Conservation (phyloP, 1,140 invertebrate species). For the Aphelenchoides avenae region DNA sequence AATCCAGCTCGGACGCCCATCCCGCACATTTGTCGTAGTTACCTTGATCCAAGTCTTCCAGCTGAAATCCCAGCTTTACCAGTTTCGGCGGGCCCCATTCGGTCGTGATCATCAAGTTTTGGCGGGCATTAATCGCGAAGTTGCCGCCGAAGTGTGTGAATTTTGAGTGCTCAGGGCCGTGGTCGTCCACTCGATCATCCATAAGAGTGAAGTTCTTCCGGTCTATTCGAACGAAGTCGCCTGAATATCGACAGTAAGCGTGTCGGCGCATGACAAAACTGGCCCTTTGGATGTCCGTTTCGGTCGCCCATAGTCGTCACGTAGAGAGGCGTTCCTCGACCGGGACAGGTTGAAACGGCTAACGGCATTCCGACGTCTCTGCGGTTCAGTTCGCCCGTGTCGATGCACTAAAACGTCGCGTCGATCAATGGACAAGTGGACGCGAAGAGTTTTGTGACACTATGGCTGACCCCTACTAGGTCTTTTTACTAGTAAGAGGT, state of each 20-base stretch:
- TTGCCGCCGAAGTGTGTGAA: constrained; percentile 54
- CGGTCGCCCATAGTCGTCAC: constrained; percentile 26
- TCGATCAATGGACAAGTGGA: too few species aligned
- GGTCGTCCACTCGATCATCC: constrained; percentile 8
- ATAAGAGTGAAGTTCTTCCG: constrained; percentile 20
- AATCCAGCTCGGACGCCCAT: not conserved
- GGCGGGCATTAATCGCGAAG: constrained; percentile 87
- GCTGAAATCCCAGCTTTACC: too few species aligned
- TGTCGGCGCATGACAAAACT: constrained; percentile 7
- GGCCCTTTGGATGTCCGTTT: constrained; percentile 29
- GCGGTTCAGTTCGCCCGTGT: constrained; percentile 10
- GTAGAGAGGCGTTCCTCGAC: constrained; percentile 11
- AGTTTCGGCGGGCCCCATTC: constrained; percentile 83
- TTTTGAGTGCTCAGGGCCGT: constrained; percentile 6
- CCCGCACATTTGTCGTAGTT: not conserved
- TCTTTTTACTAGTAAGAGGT: too few species aligned
- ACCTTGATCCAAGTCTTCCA: constrained; percentile 17
- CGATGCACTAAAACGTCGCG: constrained; percentile 3
- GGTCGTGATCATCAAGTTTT: constrained; percentile 79
- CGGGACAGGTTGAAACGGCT: constrained; percentile 6
- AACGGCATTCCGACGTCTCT: constrained; percentile 9
- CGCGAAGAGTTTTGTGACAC: too few species aligned
- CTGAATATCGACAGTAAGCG: constrained; percentile 9
- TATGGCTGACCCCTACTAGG: too few species aligned
- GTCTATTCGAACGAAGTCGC: constrained; percentile 25